phyloP scores from a whole-genome alignment of 2,113 vertebrate species.

The Haemorhous mexicanus region DNA sequence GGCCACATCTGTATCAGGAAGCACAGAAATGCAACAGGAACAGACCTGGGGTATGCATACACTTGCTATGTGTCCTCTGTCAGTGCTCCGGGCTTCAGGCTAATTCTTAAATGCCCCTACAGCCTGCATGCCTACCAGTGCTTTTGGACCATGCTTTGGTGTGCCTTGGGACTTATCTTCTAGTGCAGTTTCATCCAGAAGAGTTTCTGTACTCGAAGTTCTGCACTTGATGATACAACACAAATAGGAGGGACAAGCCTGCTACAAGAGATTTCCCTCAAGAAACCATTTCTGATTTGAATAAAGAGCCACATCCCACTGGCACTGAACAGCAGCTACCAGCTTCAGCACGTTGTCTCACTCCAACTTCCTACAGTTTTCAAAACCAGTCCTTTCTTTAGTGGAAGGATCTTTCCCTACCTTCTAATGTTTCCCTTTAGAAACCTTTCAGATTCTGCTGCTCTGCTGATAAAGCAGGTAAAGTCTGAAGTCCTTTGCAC shows the following conservation, averaged over 20 bases:
- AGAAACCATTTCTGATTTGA: neutral
- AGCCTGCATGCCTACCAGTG: neutral
- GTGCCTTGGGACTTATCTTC: neutral
- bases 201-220: neutral
- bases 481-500: neutral
- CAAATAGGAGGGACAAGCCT: neutral
- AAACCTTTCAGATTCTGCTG: neutral
- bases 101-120: neutral
- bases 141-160: neutral
- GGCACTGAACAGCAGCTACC: neutral
- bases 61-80: accelerated
- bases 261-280: neutral
- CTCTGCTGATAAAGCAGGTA: neutral
- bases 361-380: neutral
- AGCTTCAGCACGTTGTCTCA: neutral
- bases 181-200: neutral
- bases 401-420: neutral
- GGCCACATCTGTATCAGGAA: neutral
- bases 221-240: neutral
- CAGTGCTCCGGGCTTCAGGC: neutral
- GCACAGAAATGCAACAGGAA: neutral
- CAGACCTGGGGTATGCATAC: neutral
- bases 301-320: neutral
- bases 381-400: neutral
- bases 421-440: neutral